These are phyloP conservation scores for Erethizon dorsatum DNA, from an alignment of 2,797 vertebrate genomes.

Conservation along the genomic window DNA sequence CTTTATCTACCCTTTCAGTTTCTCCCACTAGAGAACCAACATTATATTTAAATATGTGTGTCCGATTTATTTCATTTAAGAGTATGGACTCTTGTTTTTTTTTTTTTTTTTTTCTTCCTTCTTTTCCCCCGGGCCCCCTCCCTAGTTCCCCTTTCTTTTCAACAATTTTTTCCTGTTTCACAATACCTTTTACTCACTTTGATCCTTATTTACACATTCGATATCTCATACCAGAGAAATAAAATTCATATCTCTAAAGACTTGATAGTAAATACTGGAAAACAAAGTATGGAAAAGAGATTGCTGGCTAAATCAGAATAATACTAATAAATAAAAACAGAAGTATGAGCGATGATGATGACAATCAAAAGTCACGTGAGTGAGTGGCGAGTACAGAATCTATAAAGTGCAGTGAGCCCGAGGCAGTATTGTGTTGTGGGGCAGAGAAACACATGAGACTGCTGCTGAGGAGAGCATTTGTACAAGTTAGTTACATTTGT, in stretches of 20 bases:
- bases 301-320: neutral
- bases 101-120: no score
- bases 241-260: neutral
- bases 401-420: neutral
- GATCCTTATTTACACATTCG: no score
- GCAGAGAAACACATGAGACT: neutral
- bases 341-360: neutral
- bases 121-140: no score
- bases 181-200: no score
- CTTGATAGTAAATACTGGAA: neutral
- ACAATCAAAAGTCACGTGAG: neutral
- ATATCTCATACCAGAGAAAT: no score
- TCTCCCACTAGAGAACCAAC: no score
- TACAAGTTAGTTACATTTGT: neutral
- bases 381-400: neutral
- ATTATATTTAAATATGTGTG: no score
- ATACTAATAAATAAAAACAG: neutral
- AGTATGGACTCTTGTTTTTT: no score
- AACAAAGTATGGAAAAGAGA: neutral
- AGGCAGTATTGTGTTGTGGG: neutral
- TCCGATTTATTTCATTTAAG: no score
- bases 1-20: no score
- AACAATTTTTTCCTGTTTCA: no score
- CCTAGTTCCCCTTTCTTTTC: no score
- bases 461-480: neutral